Base-by-base conservation (phyloP, 1,140 invertebrate species). In the Battus philenor region DNA sequence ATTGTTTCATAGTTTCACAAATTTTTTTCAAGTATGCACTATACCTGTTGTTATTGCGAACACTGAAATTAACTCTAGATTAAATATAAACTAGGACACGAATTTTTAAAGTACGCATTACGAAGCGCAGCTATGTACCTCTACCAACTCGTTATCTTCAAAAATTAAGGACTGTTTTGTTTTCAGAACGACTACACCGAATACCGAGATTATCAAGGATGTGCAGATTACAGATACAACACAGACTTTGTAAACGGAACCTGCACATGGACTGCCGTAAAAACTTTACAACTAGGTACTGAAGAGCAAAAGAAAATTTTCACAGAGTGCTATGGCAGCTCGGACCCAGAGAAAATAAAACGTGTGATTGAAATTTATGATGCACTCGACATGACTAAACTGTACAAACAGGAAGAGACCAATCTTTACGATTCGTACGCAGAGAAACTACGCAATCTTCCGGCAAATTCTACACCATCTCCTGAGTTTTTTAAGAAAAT, bases 311-410 rank as follows among this genome's bases (percentile, higher is more conserved):
- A 20, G 2, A 26, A 24, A 4, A 39, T 39, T 6, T 39, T 39
- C 22, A 26, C 22, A 0, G 20, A 39, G 15, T 26, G 20, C 34
- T 39, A 39, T 12, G 20, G n/a, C n/a, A n/a, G n/a, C n/a, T n/a
- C n/a, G n/a, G n/a, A n/a, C n/a, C n/a, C n/a, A n/a, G n/a, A n/a
- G 34, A 8, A 26, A 58, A 88, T 95, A 4, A 79, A 87, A 17
- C 82, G 82, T 20, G 91, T 97, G 0, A 95, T 93, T 74, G 68
- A 89, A 15, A 68, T 97, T 0, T 98, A 95, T 63, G 88, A 91
- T 46, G 91, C 95, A 53, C 7, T 26, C 1, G 6, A 26, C 24
- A 2, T 26, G 6, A 7, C 1, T 7, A 26, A 26, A 9, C 10
- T 26, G 24, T 26, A 26, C 7, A 7, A 9, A 1, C 7, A 26